A percentile compares a stretch with the other conserved stretches of the same genome.
phyloP scores from a whole-genome alignment of 2,113 vertebrate species.

The Jacana jacana region DNA sequence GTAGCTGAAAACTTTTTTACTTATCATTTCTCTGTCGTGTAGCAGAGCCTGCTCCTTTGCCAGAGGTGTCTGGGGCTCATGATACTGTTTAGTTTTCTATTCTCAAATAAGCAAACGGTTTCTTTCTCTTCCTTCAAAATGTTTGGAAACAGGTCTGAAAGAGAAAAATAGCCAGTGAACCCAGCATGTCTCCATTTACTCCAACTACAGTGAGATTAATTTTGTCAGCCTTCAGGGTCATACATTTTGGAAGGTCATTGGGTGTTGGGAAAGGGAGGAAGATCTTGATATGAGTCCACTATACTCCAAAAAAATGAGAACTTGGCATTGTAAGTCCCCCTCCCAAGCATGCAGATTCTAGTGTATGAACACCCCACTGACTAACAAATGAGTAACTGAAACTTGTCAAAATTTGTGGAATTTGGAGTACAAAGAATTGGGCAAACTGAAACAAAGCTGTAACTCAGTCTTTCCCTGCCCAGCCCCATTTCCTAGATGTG shows the following conservation, averaged over 20 bases:
- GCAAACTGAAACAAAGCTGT: neutral
- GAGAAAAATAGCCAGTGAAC: neutral
- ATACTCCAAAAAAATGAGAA: neutral
- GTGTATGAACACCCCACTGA: neutral
- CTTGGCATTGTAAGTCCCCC: neutral
- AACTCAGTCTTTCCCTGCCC: neutral
- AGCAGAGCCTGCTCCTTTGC: neutral
- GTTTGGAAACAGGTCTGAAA: neutral
- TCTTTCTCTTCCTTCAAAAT: neutral
- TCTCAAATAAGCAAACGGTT: neutral
- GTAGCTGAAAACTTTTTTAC: neutral
- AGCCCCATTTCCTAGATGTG: neutral
- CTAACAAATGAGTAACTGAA: neutral
- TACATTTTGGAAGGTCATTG: neutral
- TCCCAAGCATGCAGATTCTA: neutral
- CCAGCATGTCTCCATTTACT: neutral
- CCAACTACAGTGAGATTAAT: neutral
- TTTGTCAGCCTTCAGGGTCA: neutral
- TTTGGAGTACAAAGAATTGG: neutral
- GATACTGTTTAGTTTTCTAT: neutral
- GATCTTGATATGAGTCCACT: neutral
- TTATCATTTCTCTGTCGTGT: neutral
- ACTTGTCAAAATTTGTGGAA: neutral
- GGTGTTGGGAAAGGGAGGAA: neutral
- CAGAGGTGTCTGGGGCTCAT: neutral